phyloP scores from a whole-genome alignment of 2,797 vertebrate species.

The Triplophysa yarkandensis region DNA sequence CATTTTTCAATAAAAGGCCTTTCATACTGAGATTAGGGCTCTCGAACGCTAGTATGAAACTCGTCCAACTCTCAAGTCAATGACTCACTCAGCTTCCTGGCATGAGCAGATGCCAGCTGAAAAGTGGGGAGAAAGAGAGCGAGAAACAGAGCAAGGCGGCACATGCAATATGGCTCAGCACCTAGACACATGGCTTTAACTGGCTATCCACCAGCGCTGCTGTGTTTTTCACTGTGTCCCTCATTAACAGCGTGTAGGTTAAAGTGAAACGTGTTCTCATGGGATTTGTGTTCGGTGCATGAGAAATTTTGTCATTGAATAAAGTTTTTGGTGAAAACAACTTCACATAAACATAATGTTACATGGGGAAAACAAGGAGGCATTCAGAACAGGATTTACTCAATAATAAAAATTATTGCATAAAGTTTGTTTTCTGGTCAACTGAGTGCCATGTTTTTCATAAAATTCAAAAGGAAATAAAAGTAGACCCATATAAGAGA shows the following conservation, averaged over 20 bases:
- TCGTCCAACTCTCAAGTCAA: slow-evolving; percentile 69
- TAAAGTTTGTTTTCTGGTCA: not conserved
- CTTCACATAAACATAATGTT: slow-evolving; percentile 29
- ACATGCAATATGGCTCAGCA: slow-evolving; percentile 48
- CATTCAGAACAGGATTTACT: not conserved
- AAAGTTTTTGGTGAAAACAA: slow-evolving; percentile 39
- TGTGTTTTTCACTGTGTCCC: slow-evolving; percentile 41
- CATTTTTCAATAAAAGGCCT: slow-evolving; percentile 62
- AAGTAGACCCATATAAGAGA: not conserved
- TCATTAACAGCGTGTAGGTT: slow-evolving; percentile 45
- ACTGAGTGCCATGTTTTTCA: not conserved
- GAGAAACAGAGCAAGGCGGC: slow-evolving; percentile 39
- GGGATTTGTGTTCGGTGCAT: slow-evolving; percentile 11
- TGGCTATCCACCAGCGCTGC: slow-evolving; percentile 45
- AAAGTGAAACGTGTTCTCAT: slow-evolving; percentile 37
- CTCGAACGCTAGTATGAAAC: slow-evolving; percentile 66
- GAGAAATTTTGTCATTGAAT: slow-evolving; percentile 36
- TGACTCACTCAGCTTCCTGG: slow-evolving; percentile 71
- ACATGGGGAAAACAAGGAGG: slow-evolving; percentile 18
- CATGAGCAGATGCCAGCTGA: slow-evolving; percentile 63
- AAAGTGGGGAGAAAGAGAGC: slow-evolving; percentile 50
- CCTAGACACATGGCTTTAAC: slow-evolving; percentile 60
- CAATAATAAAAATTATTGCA: not conserved
- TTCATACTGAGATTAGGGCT: slow-evolving; percentile 61
- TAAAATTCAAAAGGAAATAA: not conserved